Conservation (phyloP, 2,888 invertebrate genomes). For the Tenthredo notha region DNA sequence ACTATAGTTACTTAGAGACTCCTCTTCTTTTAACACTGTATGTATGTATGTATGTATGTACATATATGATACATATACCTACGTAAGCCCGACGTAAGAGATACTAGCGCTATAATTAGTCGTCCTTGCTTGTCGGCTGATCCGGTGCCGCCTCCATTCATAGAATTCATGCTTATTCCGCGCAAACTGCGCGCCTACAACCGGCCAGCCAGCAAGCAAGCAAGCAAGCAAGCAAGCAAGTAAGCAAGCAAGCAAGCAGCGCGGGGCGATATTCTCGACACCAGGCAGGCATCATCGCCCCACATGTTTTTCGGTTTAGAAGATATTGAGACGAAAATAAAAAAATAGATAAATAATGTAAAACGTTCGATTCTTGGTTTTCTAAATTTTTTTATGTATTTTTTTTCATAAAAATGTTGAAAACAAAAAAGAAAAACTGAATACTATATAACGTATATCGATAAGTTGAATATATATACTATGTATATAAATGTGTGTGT, state of each 20-base stretch:
- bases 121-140: slow-evolving; percentile 74
- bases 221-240: neutral
- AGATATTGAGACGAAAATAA: neutral
- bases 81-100: slow-evolving; percentile 63
- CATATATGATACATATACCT: neutral
- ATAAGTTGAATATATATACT: no score
- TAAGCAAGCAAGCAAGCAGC: neutral
- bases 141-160: slow-evolving; percentile 74
- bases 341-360: neutral
- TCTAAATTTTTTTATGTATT: neutral
- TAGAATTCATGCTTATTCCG: slow-evolving; percentile 65
- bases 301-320: neutral
- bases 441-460: no score
- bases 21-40: neutral
- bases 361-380: neutral
- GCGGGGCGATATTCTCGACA: neutral
- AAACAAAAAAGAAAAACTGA: no score
- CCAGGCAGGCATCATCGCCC: neutral
- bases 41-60: neutral
- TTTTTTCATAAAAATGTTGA: neutral
- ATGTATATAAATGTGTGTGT: neutral
- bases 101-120: slow-evolving; percentile 74
- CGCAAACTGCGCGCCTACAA: slow-evolving; percentile 31
- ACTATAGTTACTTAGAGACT: neutral
- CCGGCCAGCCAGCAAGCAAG: neutral